phyloP scores from a whole-genome alignment of 53 echinoderm and acorn worm genomes.

The Apostichopus leukothele region DNA sequence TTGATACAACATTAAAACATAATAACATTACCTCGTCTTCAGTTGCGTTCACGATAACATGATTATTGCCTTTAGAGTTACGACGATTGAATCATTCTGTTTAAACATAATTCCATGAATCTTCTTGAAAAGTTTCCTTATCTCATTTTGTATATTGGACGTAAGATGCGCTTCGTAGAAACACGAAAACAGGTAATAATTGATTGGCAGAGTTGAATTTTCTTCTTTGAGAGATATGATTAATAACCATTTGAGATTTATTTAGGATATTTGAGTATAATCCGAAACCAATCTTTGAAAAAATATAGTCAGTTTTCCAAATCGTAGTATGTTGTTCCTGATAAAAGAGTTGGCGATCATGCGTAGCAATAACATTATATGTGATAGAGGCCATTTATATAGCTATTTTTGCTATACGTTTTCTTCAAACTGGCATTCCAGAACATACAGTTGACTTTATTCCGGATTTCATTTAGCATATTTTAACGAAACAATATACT shows the following conservation, averaged over 20 bases:
- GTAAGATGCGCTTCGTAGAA: slow-evolving; percentile 22
- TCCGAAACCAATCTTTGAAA: slow-evolving; percentile 19
- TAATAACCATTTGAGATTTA: background rate
- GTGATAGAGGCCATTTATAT: background rate
- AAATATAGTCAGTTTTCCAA: slow-evolving; percentile 8
- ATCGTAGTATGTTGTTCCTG: background rate
- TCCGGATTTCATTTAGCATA: too few species aligned
- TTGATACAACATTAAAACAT: background rate
- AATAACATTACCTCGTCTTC: background rate
- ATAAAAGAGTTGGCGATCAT: slow-evolving; percentile 11
- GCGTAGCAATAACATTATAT: background rate
- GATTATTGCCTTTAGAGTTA: background rate
- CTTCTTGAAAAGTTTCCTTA: background rate
- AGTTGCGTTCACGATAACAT: background rate
- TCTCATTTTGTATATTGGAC: background rate
- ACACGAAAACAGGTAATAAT: background rate
- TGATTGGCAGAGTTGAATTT: background rate
- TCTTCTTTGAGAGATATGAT: background rate
- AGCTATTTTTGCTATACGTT: background rate
- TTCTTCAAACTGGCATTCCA: background rate
- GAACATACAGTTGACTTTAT: too few species aligned
- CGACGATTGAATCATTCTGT: background rate
- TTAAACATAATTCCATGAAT: background rate
- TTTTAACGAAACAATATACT: too few species aligned
- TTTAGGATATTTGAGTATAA: background rate